Evolutionary conservation across 2,888 invertebrate genomes (phyloP), one percentile per base, ranked within the genome.

Genomic region (Rhogogaster chlorosoma): DNA sequence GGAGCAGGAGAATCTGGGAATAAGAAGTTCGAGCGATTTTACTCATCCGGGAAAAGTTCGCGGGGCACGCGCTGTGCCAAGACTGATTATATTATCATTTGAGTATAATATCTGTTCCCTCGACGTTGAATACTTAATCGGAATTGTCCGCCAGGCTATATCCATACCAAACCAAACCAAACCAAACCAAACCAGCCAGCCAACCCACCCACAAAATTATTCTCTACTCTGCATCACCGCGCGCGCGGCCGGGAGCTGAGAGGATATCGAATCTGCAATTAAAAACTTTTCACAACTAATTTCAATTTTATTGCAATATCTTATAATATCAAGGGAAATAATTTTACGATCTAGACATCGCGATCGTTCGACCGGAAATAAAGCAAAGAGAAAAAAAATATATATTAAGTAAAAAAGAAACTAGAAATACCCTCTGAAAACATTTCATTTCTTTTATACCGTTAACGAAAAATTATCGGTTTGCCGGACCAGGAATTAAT

Each of bases 201-300:
- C 53, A 53, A n/a, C 53, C 64, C 61, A 64, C 29, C 71, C 38
- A 29, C 71, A 42, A 71, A 71, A 71, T 71, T 71, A 71, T 71
- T 71, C 71, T n/a, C 71, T 9, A 71, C 71, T 71, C 67, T 67
- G 67, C 29, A 67, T 67, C 67, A 67, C 12, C 83, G 83, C 64
- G n/a, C n/a, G n/a, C n/a, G n/a, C n/a, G n/a, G n/a, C n/a, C n/a
- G n/a, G 45, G 38, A 36, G 78, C 45, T 32, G 57, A 57, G 57
- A 88, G 89, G 90, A 91, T 92, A 92, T 92, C 92, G 92, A 92
- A 92, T 92, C 91, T 89, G 92, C 92, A 93, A 93, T 92, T 93
- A 92, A 92, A 92, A 92, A 92, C 91, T 92, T 93, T 87, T 77
- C 84, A 86, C 89, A 90, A 91, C 92, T 92, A 92, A 92, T 92